Conservation (phyloP, 2,888 invertebrate genomes). For the Sussaba pulchella region DNA sequence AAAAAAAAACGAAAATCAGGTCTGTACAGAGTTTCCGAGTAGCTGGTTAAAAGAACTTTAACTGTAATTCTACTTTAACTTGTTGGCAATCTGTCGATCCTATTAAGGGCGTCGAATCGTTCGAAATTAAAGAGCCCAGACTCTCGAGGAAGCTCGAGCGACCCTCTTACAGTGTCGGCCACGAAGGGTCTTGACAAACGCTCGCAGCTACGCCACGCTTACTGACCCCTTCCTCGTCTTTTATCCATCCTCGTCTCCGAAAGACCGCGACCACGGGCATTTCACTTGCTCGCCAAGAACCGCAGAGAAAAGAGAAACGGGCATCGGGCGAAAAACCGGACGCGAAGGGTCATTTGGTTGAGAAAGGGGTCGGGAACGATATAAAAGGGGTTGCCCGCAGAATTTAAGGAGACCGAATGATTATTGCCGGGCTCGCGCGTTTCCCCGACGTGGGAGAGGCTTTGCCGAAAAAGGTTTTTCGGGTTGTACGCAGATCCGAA, state of each 20-base stretch:
- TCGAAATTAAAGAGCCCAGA: constrained; percentile 62
- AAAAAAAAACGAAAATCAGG: background rate
- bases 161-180: constrained; percentile 59
- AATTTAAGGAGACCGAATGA: constrained; percentile 80
- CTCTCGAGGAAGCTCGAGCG: constrained; percentile 34
- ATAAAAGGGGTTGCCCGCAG: constrained; percentile 79
- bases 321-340: constrained; percentile 56
- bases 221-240: constrained; percentile 56
- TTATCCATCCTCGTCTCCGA: constrained; percentile 57
- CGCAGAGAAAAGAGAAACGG: constrained; percentile 51
- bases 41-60: constrained; percentile 44
- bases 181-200: constrained; percentile 69
- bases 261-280: constrained; percentile 43
- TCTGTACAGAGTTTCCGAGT: background rate
- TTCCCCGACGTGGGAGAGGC: constrained; percentile 34
- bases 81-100: constrained; percentile 69
- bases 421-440: constrained; percentile 75
- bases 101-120: constrained; percentile 67
- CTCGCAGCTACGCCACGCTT: constrained; percentile 45
- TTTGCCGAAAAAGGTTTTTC: constrained; percentile 59
- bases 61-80: constrained; percentile 68
- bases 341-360: constrained; percentile 77
- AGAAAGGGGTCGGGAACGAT: constrained; percentile 75
- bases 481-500: constrained; percentile 28
- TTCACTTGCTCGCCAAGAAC: constrained; percentile 43